Evolutionary conservation across 2,888 invertebrate species (phyloP).

Genomic region (Zaprionus lineosus): DNA sequence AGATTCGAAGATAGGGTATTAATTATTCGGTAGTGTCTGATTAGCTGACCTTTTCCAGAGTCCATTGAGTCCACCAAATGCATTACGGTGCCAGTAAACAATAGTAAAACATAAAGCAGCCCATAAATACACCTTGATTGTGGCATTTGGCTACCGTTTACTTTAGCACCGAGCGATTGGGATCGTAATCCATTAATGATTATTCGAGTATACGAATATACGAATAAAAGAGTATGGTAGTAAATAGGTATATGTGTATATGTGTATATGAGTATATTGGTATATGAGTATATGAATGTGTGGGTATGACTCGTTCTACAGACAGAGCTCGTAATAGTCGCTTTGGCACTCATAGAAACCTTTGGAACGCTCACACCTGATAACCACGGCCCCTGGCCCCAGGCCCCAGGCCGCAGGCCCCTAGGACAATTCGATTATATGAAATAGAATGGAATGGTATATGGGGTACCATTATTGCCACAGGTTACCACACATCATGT

Average conservation of each 20-base stretch:
- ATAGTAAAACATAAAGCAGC: conserved; percentile 44
- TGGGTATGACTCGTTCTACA: no score
- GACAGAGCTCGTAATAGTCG: conserved; percentile 26
- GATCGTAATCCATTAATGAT: conserved; percentile 70
- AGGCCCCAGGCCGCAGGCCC: no score
- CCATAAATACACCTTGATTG: conserved; percentile 68
- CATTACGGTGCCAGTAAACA: conserved; percentile 25
- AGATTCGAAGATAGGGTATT: conserved; percentile 1
- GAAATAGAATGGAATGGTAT: not conserved
- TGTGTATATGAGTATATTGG: not conserved
- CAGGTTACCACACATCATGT: conserved; percentile 23
- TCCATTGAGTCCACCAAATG: conserved; percentile 5
- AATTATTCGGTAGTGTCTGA: not conserved
- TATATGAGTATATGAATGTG: not conserved
- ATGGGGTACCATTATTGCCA: conserved; percentile 11
- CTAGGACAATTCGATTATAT: no score
- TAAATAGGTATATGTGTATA: no score
- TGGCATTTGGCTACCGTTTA: conserved; percentile 71
- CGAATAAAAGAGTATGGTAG: not conserved
- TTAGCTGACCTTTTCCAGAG: conserved; percentile 1
- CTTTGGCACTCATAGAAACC: conserved; percentile 18
- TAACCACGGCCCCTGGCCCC: conserved; percentile 21
- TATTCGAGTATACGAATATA: conserved; percentile 25
- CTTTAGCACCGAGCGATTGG: conserved; percentile 46
- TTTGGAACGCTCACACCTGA: conserved; percentile 27